These are phyloP conservation scores for Clostera curtula DNA, from an alignment of 2,888 invertebrate species.

Conservation along the genomic window DNA sequence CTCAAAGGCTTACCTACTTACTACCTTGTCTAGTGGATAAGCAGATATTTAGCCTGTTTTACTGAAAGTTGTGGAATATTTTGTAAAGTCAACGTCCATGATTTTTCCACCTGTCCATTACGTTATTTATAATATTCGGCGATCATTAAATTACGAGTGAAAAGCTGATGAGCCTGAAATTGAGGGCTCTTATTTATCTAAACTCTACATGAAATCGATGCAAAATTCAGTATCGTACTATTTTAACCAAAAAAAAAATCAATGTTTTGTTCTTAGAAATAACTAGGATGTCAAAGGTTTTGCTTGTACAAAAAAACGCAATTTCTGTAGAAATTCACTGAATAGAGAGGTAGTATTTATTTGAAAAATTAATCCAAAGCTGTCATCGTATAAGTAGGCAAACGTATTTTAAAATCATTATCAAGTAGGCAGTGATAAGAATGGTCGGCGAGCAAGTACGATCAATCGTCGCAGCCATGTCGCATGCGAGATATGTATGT, in stretches of 20 bases:
- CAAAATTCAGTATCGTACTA: too few species aligned
- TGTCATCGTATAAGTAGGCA: conserved; percentile 50
- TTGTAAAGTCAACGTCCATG: too few species aligned
- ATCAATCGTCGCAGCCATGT: conserved; percentile 55
- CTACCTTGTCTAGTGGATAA: background rate
- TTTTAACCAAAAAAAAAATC: too few species aligned
- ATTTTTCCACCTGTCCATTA: too few species aligned
- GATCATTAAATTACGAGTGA: too few species aligned
- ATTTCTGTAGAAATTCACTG: background rate
- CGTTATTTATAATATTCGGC: too few species aligned
- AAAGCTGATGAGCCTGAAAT: too few species aligned
- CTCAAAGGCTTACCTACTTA: conserved; percentile 34
- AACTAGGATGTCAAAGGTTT: too few species aligned
- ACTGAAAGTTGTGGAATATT: background rate
- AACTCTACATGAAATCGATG: too few species aligned
- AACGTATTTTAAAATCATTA: conserved; percentile 65
- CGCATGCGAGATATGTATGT: conserved; percentile 41
- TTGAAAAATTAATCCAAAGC: conserved; percentile 36
- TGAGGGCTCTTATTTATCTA: too few species aligned
- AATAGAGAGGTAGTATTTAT: conserved; percentile 7
- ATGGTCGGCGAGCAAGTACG: conserved; percentile 35
- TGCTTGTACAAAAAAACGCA: too few species aligned
- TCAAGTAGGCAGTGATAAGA: conserved; percentile 58
- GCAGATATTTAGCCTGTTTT: background rate
- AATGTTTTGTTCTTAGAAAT: too few species aligned